phyloP scores from a whole-genome alignment of 2,888 invertebrate genomes.

The Acanthosepion lycidas region DNA sequence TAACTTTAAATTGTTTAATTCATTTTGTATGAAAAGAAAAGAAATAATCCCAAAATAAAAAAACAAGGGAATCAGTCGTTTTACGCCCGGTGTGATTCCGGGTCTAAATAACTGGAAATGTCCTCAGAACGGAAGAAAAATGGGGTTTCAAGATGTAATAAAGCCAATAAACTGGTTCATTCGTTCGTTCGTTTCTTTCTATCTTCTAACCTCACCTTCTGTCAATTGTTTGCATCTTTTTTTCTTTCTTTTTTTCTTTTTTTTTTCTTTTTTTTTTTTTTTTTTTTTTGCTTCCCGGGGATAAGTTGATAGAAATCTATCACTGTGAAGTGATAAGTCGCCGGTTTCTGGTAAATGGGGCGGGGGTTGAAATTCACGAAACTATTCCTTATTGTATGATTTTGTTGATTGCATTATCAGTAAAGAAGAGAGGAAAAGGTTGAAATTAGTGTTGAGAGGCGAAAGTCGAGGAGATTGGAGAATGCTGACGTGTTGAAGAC shows the following conservation, averaged over 20 bases:
- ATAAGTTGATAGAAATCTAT: background rate
- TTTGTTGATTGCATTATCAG: background rate
- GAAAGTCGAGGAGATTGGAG: background rate
- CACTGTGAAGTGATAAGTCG: background rate
- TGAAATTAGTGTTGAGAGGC: background rate
- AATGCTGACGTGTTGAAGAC: background rate
- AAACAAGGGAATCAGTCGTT: background rate
- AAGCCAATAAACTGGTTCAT: background rate
- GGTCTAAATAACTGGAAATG: background rate
- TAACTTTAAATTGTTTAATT: no score
- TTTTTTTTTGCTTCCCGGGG: background rate
- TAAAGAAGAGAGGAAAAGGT: background rate
- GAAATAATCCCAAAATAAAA: no score
- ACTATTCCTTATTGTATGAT: slow-evolving; percentile 14
- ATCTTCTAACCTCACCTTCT: background rate
- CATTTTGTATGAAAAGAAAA: no score
- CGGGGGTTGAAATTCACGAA: background rate
- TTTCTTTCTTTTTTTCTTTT: background rate
- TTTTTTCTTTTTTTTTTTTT: no score
- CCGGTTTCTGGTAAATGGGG: background rate
- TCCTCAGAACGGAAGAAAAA: background rate
- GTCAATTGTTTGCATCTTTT: no score
- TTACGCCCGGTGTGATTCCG: background rate
- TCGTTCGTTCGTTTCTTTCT: background rate
- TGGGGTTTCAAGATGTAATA: no score